These are phyloP conservation scores for Malachius bipustulatus DNA, from an alignment of 2,888 invertebrate species.

Conservation along the genomic window DNA sequence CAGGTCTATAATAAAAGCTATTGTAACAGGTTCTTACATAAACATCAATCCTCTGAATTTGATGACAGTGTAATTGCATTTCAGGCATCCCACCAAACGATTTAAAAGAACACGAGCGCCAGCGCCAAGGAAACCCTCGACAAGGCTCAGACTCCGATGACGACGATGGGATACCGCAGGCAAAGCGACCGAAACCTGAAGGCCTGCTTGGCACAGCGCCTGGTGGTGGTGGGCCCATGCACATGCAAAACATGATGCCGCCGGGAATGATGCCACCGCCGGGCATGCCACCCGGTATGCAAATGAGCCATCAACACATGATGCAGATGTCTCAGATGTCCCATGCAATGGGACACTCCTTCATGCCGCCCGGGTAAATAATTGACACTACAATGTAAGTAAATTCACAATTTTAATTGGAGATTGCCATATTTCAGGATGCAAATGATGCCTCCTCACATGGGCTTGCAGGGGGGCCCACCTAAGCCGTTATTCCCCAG, in stretches of 20 bases:
- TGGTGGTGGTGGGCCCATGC: slow-evolving; percentile 47
- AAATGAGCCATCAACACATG: slow-evolving; percentile 46
- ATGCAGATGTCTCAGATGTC: slow-evolving; percentile 58
- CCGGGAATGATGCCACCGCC: slow-evolving; percentile 51
- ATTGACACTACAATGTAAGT: neutral
- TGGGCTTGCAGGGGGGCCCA: slow-evolving; percentile 44
- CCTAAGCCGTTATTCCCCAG: slow-evolving; percentile 75
- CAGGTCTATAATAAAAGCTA: too few relatives aligned
- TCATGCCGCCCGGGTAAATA: slow-evolving; percentile 53
- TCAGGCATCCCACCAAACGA: slow-evolving; percentile 80
- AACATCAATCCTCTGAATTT: too few relatives aligned
- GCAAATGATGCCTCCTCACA: slow-evolving; percentile 45
- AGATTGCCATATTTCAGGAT: slow-evolving; percentile 33
- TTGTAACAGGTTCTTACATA: too few relatives aligned
- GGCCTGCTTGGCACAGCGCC: slow-evolving; percentile 54
- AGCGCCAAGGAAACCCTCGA: slow-evolving; percentile 49
- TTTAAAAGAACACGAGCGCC: slow-evolving; percentile 85
- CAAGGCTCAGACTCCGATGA: slow-evolving; percentile 57
- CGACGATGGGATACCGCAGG: slow-evolving; percentile 71
- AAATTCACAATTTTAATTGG: neutral
- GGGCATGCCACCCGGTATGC: slow-evolving; percentile 46
- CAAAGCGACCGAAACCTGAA: slow-evolving; percentile 61
- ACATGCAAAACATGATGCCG: slow-evolving; percentile 46
- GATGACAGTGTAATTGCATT: too few relatives aligned
- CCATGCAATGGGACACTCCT: slow-evolving; percentile 63